Evolutionary conservation across 1,140 invertebrate genomes (phyloP).

Genomic region (Trichoplusia ni): DNA sequence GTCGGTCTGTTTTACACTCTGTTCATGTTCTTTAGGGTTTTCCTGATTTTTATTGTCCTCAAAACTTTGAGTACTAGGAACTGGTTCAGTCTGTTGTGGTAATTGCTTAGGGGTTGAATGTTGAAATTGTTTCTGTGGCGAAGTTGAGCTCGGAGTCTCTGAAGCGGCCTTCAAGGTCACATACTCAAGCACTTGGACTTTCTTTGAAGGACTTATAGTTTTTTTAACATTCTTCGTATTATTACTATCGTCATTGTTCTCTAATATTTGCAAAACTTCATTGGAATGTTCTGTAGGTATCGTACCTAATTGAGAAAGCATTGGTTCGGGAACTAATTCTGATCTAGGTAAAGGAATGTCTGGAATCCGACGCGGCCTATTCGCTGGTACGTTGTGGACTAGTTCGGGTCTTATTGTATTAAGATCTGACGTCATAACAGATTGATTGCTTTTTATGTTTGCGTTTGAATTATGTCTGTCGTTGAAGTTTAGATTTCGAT

Average conservation of each 20-base stretch:
- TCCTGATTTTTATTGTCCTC: conserved; percentile 14
- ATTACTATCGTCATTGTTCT: conserved; percentile 29
- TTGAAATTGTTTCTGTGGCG: neutral
- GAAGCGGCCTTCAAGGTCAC: conserved; percentile 37
- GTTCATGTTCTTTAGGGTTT: conserved; percentile 21
- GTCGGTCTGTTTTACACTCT: conserved; percentile 46
- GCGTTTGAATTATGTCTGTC: too few relatives aligned
- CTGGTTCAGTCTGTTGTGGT: conserved; percentile 33
- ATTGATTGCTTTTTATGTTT: too few relatives aligned
- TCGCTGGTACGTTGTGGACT: too few relatives aligned
- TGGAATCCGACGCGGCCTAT: neutral
- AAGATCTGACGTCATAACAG: too few relatives aligned
- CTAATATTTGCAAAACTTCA: conserved; percentile 42
- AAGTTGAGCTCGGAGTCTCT: neutral
- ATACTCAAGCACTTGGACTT: conserved; percentile 59
- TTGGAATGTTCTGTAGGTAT: conserved; percentile 43
- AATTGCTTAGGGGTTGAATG: neutral
- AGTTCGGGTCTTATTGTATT: too few relatives aligned
- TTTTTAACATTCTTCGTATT: conserved; percentile 33
- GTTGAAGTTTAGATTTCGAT: too few relatives aligned
- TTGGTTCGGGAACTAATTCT: neutral
- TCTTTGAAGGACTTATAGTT: conserved; percentile 57
- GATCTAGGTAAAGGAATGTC: neutral
- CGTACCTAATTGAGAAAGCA: conserved; percentile 25
- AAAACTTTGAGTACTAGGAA: conserved; percentile 42